These are phyloP conservation scores for Halictus quadricinctus DNA, from an alignment of 2,888 invertebrate genomes.

Conservation along the genomic window DNA sequence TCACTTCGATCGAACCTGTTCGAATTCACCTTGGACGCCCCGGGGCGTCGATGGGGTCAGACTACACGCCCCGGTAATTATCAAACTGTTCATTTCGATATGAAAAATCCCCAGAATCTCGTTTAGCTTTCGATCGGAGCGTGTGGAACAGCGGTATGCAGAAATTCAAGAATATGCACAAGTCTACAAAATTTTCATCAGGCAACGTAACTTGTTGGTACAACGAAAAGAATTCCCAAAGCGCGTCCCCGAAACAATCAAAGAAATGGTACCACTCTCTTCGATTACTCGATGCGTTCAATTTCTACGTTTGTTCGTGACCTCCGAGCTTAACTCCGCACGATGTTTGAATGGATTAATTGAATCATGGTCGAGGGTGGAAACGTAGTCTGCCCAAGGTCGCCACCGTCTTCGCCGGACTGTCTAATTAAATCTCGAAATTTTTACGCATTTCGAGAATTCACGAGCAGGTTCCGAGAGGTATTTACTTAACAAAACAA, in stretches of 20 bases:
- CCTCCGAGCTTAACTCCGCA: neutral
- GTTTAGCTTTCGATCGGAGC: too few relatives aligned
- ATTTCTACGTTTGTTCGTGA: conserved; percentile 6
- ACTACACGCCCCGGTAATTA: neutral
- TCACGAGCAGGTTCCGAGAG: neutral
- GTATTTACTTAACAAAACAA: neutral
- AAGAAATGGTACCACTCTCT: neutral
- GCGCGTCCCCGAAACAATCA: neutral
- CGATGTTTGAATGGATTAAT: neutral
- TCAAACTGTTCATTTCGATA: neutral
- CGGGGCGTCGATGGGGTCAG: too few relatives aligned
- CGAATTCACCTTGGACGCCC: neutral
- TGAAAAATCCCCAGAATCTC: too few relatives aligned
- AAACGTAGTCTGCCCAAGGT: too few relatives aligned
- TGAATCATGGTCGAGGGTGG: neutral
- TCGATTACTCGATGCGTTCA: neutral
- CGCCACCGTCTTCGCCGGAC: neutral
- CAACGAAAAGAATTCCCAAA: neutral
- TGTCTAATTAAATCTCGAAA: neutral
- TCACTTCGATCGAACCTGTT: neutral
- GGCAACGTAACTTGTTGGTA: neutral
- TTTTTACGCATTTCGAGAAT: neutral
- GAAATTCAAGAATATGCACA: neutral
- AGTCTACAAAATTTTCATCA: neutral
- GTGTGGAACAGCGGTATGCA: neutral